Evolutionary conservation across 2,113 vertebrate genomes (phyloP), one percentile per base, ranked within the genome.

Genomic region (Octodon degus): DNA sequence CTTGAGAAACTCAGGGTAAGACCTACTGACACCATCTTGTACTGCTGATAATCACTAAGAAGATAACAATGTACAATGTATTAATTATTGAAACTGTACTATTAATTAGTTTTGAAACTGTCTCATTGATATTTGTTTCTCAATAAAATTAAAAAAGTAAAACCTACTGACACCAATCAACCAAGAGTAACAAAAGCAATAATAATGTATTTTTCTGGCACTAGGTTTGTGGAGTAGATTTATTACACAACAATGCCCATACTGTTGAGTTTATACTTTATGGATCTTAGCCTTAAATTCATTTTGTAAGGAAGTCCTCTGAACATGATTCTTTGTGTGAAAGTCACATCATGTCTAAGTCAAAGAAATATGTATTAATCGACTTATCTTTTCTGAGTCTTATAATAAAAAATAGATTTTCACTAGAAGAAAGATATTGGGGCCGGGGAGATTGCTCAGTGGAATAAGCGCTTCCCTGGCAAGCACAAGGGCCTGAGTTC

Each of bases 321-420:
- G 4, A 40, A 72, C 32, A 62, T 74, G 85, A 94, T 60, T 88
- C 6, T 90, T 94, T 20, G 84, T 80, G 20, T 91, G 82, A 91
- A 91, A 91, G 95, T 82, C 27, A 84, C 9, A 92, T 87, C 5
- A 67, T 89, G 24, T 74, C 47, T 40, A 86, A 34, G 62, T 24
- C 79, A 19, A 60, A 88, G 80, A 74, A 70, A 12, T 70, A 72
- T 43, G 82, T 58, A 74, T 83, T 53, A 85, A 92, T 93, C 2
- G n/a, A 92, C 7, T 84, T 91, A 79, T 20, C 1, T 82, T 93
- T 91, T 96, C 27, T 80, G 24, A 89, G 25, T 92, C 62, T 79
- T 89, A 58, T 68, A 84, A 93, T 79, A 25, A 76, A 93, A 43
- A 90, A 40, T 50, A 16, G 34, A 81, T 10, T 25, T 3, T 34